Evolutionary conservation across 2,113 vertebrate species (phyloP), one percentile per base, ranked within the genome.

Genomic region (Cheilinus undulatus): DNA sequence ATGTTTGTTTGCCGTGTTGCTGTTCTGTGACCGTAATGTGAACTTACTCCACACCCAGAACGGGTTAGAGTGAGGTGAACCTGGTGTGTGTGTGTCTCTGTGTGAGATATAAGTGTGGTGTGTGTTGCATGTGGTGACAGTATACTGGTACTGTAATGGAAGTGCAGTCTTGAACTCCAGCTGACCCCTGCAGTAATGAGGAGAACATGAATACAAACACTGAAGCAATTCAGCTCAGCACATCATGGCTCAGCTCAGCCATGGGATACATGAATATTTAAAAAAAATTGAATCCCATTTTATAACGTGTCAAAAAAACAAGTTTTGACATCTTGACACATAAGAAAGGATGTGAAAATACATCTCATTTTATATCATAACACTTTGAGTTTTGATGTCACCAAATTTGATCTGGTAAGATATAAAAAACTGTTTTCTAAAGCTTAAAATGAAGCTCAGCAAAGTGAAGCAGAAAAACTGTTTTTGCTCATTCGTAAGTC

Each of bases 201-300:
- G 63, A 80, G n/a, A 65, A 72, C 80, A 48, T 23, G 46, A 64
- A 58, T 77, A 78, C 75, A 54, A 65, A 80, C 53, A 68, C 81
- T 66, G 59, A 46, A 48, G 74, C 51, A 1, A 15, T 45, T 51
- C 69, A 40, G 68, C 72, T 59, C 59, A 30, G 66, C 36, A 38
- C 32, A 3, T 10, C 79, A 42, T 40, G 1, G 69, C 83, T 36
- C 19, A 24, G 52, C 73, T 65, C 77, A 27, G 73, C 86, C 51
- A 53, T 9, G 77, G 78, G 65, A 58, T 58, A 67, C 75, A 91
- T 92, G 73, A 91, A 75, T 92, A 88, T 91, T 92, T 92, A 84
- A 92, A 91, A 88, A 83, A 69, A 27, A 9, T 59, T 65, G n/a
- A n/a, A n/a, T n/a, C n/a, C n/a, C n/a, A n/a, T n/a, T n/a, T n/a